These are phyloP conservation scores for Hapalemur alaotrensis DNA, from an alignment of 2,797 vertebrate species.

Conservation along the genomic window DNA sequence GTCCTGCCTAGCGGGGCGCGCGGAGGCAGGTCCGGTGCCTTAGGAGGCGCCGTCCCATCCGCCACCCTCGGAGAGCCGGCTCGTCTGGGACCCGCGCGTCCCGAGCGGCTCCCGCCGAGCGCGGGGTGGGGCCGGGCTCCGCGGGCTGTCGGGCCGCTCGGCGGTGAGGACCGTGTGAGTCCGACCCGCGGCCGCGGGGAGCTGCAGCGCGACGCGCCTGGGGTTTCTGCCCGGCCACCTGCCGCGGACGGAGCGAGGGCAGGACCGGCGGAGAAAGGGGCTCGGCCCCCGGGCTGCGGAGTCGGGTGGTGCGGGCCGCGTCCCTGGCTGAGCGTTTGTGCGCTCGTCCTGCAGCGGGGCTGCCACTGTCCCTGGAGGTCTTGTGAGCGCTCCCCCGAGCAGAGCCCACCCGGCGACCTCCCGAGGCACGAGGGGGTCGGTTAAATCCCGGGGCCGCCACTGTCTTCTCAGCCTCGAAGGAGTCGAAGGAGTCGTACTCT, in stretches of 20 bases:
- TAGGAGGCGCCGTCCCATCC: neutral
- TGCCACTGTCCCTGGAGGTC: neutral
- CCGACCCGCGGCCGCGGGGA: neutral
- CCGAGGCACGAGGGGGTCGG: neutral
- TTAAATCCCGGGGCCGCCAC: accelerated
- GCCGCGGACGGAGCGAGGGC: no score
- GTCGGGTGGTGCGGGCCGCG: neutral
- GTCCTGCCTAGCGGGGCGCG: no score
- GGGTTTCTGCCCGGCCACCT: neutral
- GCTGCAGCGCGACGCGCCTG: neutral
- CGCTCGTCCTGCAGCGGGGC: neutral
- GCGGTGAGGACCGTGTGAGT: neutral
- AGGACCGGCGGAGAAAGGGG: neutral
- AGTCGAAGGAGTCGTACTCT: neutral
- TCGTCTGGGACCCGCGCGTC: neutral
- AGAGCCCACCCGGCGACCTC: neutral
- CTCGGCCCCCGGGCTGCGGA: neutral
- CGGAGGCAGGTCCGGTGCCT: neutral
- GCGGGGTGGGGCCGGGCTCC: neutral
- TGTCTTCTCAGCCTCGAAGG: neutral
- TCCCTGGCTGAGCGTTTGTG: neutral
- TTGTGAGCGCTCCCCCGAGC: neutral
- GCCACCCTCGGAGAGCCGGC: neutral
- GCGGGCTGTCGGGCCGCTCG: neutral
- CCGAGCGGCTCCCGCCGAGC: neutral